These are phyloP conservation scores for Thumatha senex DNA, from an alignment of 2,888 invertebrate genomes.

Conservation along the genomic window DNA sequence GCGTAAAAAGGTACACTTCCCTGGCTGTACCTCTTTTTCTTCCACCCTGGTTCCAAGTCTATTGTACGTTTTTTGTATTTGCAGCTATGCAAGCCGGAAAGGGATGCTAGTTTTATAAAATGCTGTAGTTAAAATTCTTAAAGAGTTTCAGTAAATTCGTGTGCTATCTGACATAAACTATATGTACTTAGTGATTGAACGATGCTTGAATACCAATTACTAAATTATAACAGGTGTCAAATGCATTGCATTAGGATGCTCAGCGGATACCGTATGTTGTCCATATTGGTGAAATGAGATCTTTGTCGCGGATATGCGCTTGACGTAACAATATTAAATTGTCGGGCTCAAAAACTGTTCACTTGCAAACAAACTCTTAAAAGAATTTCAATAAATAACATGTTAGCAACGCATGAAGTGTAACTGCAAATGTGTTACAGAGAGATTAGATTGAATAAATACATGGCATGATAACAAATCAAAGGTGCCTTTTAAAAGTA, in stretches of 20 bases:
- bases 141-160: conserved; percentile 14
- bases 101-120: background rate
- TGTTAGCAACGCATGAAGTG: no score
- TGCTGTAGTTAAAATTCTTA: background rate
- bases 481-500: no score
- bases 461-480: no score
- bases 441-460: no score
- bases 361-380: no score
- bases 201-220: conserved; percentile 26
- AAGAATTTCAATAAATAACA: no score
- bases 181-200: conserved; percentile 28
- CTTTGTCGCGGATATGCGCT: conserved; percentile 16
- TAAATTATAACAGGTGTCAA: conserved; percentile 40
- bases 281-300: conserved; percentile 31
- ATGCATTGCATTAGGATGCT: conserved; percentile 49
- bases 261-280: conserved; percentile 17
- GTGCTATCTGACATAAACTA: conserved; percentile 32
- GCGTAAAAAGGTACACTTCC: no score
- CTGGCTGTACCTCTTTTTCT: no score
- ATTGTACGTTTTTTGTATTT: no score
- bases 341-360: background rate
- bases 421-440: no score
- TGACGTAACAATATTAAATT: background rate
- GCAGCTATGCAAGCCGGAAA: no score
- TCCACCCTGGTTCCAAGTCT: no score